Evolutionary conservation across 2,797 vertebrate genomes (phyloP).

Genomic region (Artibeus lituratus): DNA sequence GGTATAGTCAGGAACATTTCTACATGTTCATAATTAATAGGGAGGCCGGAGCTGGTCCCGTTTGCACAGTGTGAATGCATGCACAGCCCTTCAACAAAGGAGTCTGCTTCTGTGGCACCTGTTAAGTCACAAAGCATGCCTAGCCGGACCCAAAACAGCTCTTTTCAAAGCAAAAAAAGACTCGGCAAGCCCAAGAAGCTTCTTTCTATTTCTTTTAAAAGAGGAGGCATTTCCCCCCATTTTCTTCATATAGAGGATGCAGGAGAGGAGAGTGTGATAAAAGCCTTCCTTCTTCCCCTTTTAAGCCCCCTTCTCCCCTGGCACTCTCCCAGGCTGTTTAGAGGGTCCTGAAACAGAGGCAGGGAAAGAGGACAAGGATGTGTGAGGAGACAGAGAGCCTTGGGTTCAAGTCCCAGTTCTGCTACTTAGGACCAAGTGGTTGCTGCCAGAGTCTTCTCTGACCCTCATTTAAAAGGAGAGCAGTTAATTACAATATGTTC

Average conservation of each 20-base stretch:
- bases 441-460: not conserved
- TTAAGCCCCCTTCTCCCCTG: not conserved
- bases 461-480: not conserved
- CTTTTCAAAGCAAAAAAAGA: not conserved
- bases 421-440: not conserved
- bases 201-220: not conserved
- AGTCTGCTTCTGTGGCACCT: constrained; percentile 71
- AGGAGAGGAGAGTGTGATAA: not conserved
- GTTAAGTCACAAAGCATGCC: constrained; percentile 73
- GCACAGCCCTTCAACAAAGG: not conserved
- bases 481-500: not conserved
- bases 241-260: not conserved
- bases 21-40: constrained; percentile 77
- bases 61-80: not conserved
- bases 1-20: constrained; percentile 81
- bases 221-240: too few relatives aligned
- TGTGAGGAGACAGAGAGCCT: not conserved
- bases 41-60: constrained; percentile 7
- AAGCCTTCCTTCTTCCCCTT: not conserved
- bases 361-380: not conserved
- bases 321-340: not conserved
- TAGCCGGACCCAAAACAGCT: too few relatives aligned
- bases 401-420: not conserved
- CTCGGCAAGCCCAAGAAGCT: not conserved
- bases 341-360: constrained; percentile 22